Conservation (phyloP, 1,140 invertebrate species). For the Panulirus ornatus region DNA sequence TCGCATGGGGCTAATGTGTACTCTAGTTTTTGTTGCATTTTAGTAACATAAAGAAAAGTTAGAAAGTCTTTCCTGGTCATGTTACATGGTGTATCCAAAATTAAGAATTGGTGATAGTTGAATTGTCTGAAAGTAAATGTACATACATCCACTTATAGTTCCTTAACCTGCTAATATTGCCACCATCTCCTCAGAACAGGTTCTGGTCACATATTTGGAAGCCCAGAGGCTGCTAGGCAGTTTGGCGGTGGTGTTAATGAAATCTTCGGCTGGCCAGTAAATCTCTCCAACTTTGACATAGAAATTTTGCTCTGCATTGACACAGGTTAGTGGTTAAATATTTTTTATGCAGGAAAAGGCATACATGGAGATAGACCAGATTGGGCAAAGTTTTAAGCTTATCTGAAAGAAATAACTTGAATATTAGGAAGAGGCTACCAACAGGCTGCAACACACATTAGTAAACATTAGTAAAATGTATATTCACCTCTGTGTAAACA, state of each 20-base stretch:
- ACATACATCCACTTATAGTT: too few species aligned
- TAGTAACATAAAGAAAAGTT: neutral
- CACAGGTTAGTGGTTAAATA: conserved; percentile 70
- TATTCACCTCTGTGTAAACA: too few species aligned
- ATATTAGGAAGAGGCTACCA: too few species aligned
- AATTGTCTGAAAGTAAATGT: too few species aligned
- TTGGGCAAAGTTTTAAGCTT: too few species aligned
- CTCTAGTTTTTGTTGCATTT: neutral
- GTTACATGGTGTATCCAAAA: neutral
- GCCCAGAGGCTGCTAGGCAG: conserved; percentile 78
- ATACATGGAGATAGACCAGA: neutral
- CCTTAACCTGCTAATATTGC: too few species aligned
- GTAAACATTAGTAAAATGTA: too few species aligned
- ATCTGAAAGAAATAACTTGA: too few species aligned
- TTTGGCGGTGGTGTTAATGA: conserved; percentile 79
- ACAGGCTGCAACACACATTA: too few species aligned
- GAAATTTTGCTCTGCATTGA: conserved; percentile 79
- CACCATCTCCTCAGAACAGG: conserved; percentile 77
- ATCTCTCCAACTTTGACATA: conserved; percentile 80
- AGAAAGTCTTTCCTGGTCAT: neutral
- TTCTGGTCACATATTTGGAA: conserved; percentile 78
- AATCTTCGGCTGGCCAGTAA: conserved; percentile 79
- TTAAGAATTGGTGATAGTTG: neutral
- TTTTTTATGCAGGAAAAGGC: neutral
- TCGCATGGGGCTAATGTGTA: neutral